A percentile compares a stretch with the other conserved stretches of the same genome.
Conservation (phyloP, 2,797 vertebrate genomes). For the Mormyrus hasselquistii region DNA sequence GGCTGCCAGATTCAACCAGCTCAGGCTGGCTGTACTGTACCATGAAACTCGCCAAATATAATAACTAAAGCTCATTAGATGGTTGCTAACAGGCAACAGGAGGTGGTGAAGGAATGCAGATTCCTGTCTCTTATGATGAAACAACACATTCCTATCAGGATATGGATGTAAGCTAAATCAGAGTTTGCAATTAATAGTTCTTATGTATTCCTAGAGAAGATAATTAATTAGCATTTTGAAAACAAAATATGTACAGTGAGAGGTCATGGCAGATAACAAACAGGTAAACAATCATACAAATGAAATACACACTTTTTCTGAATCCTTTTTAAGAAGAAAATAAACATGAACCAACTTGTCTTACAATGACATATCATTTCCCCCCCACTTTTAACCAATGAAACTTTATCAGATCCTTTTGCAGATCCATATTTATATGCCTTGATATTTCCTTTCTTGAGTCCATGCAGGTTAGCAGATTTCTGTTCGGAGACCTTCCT, state of each 20-base stretch:
- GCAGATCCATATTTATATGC: background rate
- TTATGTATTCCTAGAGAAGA: background rate
- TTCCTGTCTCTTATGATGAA: slow-evolving; percentile 36
- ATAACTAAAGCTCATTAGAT: slow-evolving; percentile 54
- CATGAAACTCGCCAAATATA: slow-evolving; percentile 47
- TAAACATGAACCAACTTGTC: background rate
- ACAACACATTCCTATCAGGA: background rate
- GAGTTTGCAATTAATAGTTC: background rate
- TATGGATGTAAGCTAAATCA: background rate
- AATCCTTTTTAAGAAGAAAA: background rate
- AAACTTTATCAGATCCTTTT: background rate
- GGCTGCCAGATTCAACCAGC: background rate
- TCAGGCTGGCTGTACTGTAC: background rate
- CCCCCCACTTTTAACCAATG: background rate
- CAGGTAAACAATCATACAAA: background rate
- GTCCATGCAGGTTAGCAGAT: background rate
- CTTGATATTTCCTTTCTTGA: background rate
- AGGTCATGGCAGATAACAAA: background rate
- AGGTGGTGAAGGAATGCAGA: slow-evolving; percentile 40
- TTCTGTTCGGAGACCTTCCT: background rate
- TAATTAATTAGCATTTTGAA: background rate
- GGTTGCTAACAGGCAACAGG: slow-evolving; percentile 44
- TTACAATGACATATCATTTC: background rate
- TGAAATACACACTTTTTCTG: background rate
- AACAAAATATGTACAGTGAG: background rate